Evolutionary conservation across 2,888 invertebrate species (phyloP), one percentile per base, ranked within the genome.

Genomic region (Zygothrica quintamaculata): DNA sequence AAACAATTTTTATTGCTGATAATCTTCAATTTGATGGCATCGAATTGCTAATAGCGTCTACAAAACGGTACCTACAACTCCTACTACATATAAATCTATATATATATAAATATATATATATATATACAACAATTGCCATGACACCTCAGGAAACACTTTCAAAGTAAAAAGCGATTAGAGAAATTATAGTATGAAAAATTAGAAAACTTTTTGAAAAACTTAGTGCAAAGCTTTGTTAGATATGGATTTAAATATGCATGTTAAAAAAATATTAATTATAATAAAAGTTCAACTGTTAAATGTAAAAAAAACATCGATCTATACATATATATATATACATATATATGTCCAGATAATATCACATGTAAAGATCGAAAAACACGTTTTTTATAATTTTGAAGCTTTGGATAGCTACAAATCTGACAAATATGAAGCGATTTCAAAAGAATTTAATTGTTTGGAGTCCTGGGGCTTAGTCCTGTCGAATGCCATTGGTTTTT

Each of bases 221-320:
- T 75, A 60, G 59, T 72, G 75, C 75, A 65, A 62, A 29, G 61
- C 70, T 74, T 77, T 70, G 53, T 77, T 77, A 74, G 53, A 47
- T 74, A 69, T 74, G 74, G 37, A 74, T 52, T 47, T 40, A 43
- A 64, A 65, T 72, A 59, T 74, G 65, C 70, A 70, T 77, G 74
- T 74, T 80, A 65, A 16, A 59, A 16, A 59, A 50, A 59, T 43
- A 50, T 59, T 61, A 61, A 42, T 39, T 46, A 78, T n/a, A 78
- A 65, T 58, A 51, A 55, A 78, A 77, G 86, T 82, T 79, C 77
- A 80, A 74, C 57, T 77, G 87, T 80, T 80, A 84, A 34, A 70
- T 73, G 67, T 86, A 64, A 74, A 60, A 29, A 64, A n/a, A n/a
- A n/a, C n/a, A n/a, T n/a, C n/a, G n/a, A n/a, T n/a, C n/a, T n/a